phyloP scores from a whole-genome alignment of 2,113 vertebrate genomes.

The Apistogramma diplotaenia region DNA sequence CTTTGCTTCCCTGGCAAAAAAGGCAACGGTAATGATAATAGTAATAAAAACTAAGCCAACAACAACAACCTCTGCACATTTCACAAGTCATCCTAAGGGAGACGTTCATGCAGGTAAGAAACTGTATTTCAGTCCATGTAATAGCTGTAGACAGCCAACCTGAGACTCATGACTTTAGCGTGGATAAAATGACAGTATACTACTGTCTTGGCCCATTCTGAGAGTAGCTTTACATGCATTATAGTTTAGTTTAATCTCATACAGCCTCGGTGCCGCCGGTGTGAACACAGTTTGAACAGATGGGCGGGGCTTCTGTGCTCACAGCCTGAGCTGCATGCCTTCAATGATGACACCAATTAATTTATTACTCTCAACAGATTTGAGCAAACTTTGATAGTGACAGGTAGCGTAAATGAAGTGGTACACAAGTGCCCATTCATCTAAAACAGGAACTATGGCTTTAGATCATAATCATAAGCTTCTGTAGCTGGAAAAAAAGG shows the following conservation, averaged over 20 bases:
- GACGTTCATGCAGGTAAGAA: rapidly evolving
- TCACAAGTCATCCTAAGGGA: rapidly evolving
- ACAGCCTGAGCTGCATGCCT: not conserved
- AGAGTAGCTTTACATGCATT: no score
- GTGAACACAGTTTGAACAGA: no score
- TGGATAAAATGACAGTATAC: no score
- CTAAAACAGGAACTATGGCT: not conserved
- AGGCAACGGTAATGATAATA: no score
- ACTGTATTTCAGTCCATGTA: rapidly evolving
- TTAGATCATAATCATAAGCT: not conserved
- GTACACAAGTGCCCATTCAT: not conserved
- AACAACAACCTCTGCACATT: not conserved
- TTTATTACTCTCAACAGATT: no score
- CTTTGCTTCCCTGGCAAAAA: not conserved
- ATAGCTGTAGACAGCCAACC: not conserved
- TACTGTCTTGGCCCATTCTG: no score
- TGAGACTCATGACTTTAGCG: not conserved
- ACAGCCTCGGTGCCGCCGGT: no score
- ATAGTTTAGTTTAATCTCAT: no score
- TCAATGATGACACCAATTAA: not conserved
- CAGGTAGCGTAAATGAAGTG: no score
- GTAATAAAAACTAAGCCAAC: not conserved
- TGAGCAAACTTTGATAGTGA: no score
- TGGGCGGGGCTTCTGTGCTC: not conserved
- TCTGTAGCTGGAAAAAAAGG: not conserved